A percentile compares a stretch with the other conserved stretches of the same genome.
These are phyloP conservation scores for Bombus pyrosoma DNA, from an alignment of 1,140 invertebrate species.

Conservation along the genomic window DNA sequence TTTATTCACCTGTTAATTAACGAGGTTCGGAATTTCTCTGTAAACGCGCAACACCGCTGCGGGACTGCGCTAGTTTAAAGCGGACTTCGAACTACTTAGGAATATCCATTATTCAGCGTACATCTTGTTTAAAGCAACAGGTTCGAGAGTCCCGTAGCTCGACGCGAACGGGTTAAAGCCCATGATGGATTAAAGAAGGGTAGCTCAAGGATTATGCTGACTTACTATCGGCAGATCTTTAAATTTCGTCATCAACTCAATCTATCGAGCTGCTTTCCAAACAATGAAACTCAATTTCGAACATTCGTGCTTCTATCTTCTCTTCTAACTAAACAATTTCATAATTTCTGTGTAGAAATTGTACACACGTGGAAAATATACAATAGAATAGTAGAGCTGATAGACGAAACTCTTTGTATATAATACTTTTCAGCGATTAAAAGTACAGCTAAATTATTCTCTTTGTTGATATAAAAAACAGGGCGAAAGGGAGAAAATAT, in stretches of 20 bases:
- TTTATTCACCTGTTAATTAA: slow-evolving; percentile 63
- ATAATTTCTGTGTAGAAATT: not conserved
- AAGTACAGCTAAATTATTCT: not conserved
- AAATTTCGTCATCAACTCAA: slow-evolving; percentile 49
- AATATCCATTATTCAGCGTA: slow-evolving; percentile 80
- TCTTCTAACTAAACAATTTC: not conserved
- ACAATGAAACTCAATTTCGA: not conserved
- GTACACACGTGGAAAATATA: not conserved
- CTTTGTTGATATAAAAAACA: not conserved
- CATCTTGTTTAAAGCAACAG: slow-evolving; percentile 80
- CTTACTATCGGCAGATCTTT: slow-evolving; percentile 64
- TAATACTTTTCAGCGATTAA: slow-evolving; percentile 4
- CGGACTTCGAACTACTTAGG: slow-evolving; percentile 70
- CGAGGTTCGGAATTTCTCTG: slow-evolving; percentile 55
- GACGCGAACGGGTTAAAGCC: slow-evolving; percentile 73
- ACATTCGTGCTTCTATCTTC: not conserved
- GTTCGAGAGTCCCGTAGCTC: slow-evolving; percentile 66
- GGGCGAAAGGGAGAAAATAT: not conserved
- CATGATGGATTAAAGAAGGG: slow-evolving; percentile 78
- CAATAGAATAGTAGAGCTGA: not conserved
- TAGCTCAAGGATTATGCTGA: slow-evolving; percentile 72
- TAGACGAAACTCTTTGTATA: not conserved
- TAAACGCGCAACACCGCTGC: slow-evolving; percentile 42
- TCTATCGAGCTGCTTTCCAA: not conserved
- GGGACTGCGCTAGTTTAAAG: slow-evolving; percentile 59